Evolutionary conservation across 1,140 invertebrate genomes (phyloP), one percentile per base, ranked within the genome.

Genomic region (Ips typographus): DNA sequence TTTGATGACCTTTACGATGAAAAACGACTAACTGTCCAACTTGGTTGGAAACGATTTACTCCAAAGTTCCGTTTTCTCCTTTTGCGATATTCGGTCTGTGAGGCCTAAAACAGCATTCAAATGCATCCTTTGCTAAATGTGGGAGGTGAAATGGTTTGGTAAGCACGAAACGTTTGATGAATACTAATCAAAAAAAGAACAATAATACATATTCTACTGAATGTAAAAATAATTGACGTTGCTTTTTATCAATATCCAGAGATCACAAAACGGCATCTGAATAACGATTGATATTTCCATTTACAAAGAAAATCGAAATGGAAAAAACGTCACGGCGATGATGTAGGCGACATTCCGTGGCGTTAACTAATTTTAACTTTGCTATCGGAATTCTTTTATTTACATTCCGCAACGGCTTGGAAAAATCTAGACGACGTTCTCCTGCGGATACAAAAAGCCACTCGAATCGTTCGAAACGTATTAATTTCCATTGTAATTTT

Each of bases 401-500:
- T 49, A 49, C 44, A 22, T 22, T 22, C 22, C 22, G 22, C 22
- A 22, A 22, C 22, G 22, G 22, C 22, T 22, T 22, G 44, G 22
- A 49, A 22, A 49, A 6, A 49, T 49, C 44, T 49, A 49, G 44
- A 49, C 44, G 44, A 49, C 44, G 22, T 49, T 49, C 44, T 22
- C 22, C 22, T 22, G 22, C 44, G 7, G 2, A 22, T 49, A 49
- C n/a, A 55, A 55, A 55, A 55, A 38, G 4, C 5, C 6, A 58
- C 56, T 58, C 40, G 40, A 58, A 58, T 40, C 56, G 40, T 58
- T 39, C 56, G 56, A 58, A 58, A 58, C 56, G 56, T 58, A 40
- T 58, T 58, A 58, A 58, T 58, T 58, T 41, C 40, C 56, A 40
- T 58, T 58, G 56, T 37, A 41, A 58, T 58, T 58, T 58, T 58